Base-by-base conservation (phyloP, 2,797 vertebrate genomes). In the Trematomus bernacchii region DNA sequence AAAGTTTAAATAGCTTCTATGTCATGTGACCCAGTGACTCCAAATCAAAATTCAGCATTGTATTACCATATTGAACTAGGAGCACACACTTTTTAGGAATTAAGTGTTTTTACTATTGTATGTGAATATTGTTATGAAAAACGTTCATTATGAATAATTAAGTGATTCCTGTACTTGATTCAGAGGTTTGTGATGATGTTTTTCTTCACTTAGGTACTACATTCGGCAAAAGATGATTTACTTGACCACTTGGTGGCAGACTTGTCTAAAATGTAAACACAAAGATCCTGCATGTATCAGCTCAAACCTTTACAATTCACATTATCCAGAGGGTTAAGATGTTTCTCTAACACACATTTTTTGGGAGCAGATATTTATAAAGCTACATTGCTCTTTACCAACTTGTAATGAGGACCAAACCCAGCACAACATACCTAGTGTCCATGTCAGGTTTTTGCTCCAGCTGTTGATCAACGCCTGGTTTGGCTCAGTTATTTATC, bases 241-340 rank as follows among this genome's bases (percentile, higher is more conserved):
- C 6, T 51, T 59, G 47, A 40, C 87, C 92, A 89, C 85, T 72
- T 71, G 91, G 79, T 87, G 92, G 90, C 80, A 87, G 68, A 47
- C 54, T 82, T 85, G 68, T 71, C 72, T 67, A 40, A 43, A 43
- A 16, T 73, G 53, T 47, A 48, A 37, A 10, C 14, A 46, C 21
- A 65, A 1, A 10, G 9, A 51, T 37, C 15, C 43, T 71, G 16
- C 42, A 10, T 63, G 27, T 33, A 14, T 72, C 0, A 44, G 11
- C 3, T 65, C 10, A 2, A 69, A 33, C 9, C 18, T 61, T 37
- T 21, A 10, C 1, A 37, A 21, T 27, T 21, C 10, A 10, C 1
- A 54, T 59, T 33, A 62, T 52, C 19, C 12, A 62, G 6, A 43
- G 19, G 3, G 3, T 18, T 1, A 37, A 44, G 40, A 1, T 42